These are phyloP conservation scores for Thecocarcelia acutangulata DNA, from an alignment of 2,888 invertebrate genomes.

Conservation along the genomic window DNA sequence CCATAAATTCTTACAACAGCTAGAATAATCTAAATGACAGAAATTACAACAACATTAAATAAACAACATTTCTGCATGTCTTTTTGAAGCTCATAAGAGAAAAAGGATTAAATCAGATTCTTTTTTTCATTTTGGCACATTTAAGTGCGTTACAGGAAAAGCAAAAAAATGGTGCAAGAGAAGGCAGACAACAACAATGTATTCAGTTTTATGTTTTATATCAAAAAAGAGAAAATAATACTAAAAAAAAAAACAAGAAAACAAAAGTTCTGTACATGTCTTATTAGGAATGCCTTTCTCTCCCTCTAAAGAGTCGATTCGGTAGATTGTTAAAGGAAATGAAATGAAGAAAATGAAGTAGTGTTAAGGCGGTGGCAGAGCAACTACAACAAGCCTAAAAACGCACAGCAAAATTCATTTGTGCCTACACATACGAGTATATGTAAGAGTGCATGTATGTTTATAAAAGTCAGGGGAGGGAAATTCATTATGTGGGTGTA, in stretches of 20 bases:
- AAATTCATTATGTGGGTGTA: background rate
- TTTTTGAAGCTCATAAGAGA: conserved; percentile 5
- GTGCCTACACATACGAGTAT: background rate
- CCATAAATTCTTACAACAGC: conserved; percentile 28
- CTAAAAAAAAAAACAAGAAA: too few species aligned
- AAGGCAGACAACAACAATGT: background rate
- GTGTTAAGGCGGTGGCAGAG: conserved; percentile 45
- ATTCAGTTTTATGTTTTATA: too few species aligned
- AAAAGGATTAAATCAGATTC: conserved; percentile 46
- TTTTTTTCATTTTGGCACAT: conserved; percentile 10
- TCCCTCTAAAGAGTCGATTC: too few species aligned
- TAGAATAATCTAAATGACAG: background rate
- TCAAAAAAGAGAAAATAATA: background rate
- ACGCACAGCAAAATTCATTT: background rate
- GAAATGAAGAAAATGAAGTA: conserved; percentile 21
- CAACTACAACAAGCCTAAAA: background rate
- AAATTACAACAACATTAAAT: conserved; percentile 13
- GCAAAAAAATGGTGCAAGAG: background rate
- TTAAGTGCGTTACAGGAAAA: conserved; percentile 11
- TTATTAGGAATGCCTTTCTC: too few species aligned
- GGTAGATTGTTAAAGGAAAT: background rate
- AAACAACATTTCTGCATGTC: conserved; percentile 18
- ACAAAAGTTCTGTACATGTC: too few species aligned
- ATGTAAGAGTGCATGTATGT: too few species aligned
- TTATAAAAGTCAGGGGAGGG: too few species aligned